A percentile compares a stretch with the other conserved stretches of the same genome.
phyloP scores from a whole-genome alignment of 64 coral and sea anemone genomes.

The Exaiptasia diaphana region DNA sequence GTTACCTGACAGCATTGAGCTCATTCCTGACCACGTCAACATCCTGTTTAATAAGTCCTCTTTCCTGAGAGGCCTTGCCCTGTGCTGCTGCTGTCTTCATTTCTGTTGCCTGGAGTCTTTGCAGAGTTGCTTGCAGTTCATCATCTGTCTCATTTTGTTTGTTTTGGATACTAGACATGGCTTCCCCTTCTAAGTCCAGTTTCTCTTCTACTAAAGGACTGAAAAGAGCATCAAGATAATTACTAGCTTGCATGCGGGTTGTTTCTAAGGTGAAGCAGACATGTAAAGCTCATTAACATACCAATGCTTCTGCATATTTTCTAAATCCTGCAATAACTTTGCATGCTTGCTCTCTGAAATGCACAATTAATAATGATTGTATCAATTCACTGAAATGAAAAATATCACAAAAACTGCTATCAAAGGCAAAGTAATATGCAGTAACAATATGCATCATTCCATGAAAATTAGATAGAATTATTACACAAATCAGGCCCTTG shows the following conservation, averaged over 20 bases:
- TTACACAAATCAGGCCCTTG: too few species aligned
- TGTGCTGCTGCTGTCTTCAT: conserved; percentile 82
- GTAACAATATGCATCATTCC: too few species aligned
- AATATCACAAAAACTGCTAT: too few species aligned
- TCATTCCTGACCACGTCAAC: conserved; percentile 89
- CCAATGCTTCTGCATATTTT: conserved; percentile 91
- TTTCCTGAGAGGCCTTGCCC: conserved; percentile 72
- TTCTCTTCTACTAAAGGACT: conserved; percentile 98
- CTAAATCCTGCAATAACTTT: conserved; percentile 80
- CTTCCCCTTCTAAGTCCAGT: conserved; percentile 87
- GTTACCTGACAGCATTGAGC: conserved; percentile 89
- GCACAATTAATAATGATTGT: too few species aligned
- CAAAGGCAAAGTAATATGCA: too few species aligned
- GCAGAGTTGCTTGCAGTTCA: conserved; percentile 61
- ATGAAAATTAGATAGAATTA: too few species aligned
- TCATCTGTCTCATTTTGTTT: conserved; percentile 97
- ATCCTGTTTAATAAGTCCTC: conserved; percentile 87
- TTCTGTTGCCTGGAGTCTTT: conserved; percentile 83
- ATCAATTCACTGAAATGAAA: too few species aligned
- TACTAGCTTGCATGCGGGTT: background rate
- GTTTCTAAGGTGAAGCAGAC: too few species aligned
- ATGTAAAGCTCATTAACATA: conserved; percentile 15
- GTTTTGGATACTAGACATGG: conserved; percentile 95
- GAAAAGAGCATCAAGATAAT: background rate
- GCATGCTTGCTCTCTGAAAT: conserved; percentile 70